Evolutionary conservation across 2,797 vertebrate genomes (phyloP).

Genomic region (Chelidonichthys spinosus): DNA sequence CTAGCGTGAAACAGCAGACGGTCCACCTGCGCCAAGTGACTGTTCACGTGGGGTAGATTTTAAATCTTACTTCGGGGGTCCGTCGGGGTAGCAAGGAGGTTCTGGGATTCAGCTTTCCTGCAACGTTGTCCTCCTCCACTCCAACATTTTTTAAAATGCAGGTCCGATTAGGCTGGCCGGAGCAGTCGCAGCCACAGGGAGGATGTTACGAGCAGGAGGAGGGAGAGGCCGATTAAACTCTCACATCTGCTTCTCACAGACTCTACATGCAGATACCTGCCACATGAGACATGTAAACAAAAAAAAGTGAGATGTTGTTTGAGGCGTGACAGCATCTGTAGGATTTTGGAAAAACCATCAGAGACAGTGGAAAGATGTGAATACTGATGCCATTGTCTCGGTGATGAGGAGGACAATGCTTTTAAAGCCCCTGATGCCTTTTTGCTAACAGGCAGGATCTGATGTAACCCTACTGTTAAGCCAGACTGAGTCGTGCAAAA

Average conservation of each 20-base stretch:
- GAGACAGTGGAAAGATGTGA: constrained; percentile 16
- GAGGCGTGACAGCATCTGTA: constrained; percentile 16
- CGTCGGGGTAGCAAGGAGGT: constrained; percentile 53
- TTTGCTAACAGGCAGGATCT: constrained; percentile 40
- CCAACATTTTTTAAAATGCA: not conserved
- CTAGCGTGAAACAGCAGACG: constrained; percentile 57
- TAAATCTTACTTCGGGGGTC: constrained; percentile 11
- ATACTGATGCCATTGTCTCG: constrained; percentile 27
- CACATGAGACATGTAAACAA: constrained; percentile 17
- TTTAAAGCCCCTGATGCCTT: constrained; percentile 37
- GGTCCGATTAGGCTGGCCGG: not conserved
- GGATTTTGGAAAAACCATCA: constrained; percentile 25
- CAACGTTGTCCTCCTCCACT: not conserved
- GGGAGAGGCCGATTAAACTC: constrained; percentile 45
- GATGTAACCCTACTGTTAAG: constrained; percentile 51
- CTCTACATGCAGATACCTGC: constrained; percentile 20
- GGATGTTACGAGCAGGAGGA: constrained; percentile 30
- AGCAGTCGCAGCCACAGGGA: constrained; percentile 20
- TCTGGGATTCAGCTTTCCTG: constrained; percentile 38
- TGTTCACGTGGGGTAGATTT: constrained; percentile 34
- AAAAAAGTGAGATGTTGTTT: constrained; percentile 26
- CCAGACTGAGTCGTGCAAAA: constrained; percentile 17
- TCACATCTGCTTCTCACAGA: constrained; percentile 47
- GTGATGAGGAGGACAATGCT: constrained; percentile 22
- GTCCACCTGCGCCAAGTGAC: constrained; percentile 66